Conservation (phyloP, 2,888 invertebrate species). For the Harpalus rufipes region DNA sequence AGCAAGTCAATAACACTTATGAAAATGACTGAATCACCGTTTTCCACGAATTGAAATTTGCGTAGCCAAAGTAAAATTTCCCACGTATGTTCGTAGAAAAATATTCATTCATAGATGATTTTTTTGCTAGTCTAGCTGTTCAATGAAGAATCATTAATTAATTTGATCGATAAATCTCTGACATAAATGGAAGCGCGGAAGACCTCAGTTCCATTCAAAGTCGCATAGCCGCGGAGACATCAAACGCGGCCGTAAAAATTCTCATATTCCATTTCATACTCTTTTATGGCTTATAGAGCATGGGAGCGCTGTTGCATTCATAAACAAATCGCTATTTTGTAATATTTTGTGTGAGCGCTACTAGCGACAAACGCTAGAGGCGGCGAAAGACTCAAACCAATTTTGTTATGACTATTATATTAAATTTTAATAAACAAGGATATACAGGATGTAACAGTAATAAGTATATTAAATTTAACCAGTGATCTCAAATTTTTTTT, state of each 20-base stretch:
- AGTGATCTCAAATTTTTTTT: too few relatives aligned
- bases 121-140: constrained; percentile 38
- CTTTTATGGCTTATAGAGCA: constrained; percentile 43
- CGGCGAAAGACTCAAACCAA: background rate
- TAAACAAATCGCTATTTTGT: constrained; percentile 42
- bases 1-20: constrained; percentile 13
- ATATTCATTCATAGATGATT: constrained; percentile 45
- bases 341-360: constrained; percentile 40
- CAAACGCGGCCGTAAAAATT: constrained; percentile 44
- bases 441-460: too few relatives aligned
- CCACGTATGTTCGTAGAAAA: constrained; percentile 54
- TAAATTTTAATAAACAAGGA: too few relatives aligned
- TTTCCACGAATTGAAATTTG: constrained; percentile 24
- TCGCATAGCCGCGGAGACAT: constrained; percentile 29
- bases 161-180: constrained; percentile 57
- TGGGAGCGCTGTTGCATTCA: constrained; percentile 3
- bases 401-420: too few relatives aligned
- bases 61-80: constrained; percentile 48
- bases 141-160: constrained; percentile 57
- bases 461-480: too few relatives aligned
- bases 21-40: constrained; percentile 22
- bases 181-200: constrained; percentile 59
- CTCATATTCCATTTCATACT: constrained; percentile 33
- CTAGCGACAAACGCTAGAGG: background rate
- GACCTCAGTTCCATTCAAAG: constrained; percentile 44